A percentile compares a stretch with the other conserved stretches of the same genome.
These are phyloP conservation scores for Helicoverpa armigera DNA, from an alignment of 1,140 invertebrate species.

Conservation along the genomic window DNA sequence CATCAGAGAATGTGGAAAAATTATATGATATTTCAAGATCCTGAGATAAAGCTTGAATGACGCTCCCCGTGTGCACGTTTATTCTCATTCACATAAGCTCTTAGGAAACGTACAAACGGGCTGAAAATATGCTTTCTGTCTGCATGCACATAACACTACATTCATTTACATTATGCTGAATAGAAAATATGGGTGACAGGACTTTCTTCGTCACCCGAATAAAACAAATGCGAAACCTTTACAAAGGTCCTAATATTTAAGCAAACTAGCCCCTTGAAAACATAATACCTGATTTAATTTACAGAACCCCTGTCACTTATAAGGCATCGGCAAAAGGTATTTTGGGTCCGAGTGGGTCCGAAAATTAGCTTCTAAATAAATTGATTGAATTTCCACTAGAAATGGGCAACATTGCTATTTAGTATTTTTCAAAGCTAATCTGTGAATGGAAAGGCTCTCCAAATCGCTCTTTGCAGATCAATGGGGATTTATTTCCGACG, in stretches of 20 bases:
- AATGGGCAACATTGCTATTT: constrained; percentile 15
- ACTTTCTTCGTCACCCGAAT: not conserved
- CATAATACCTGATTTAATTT: not conserved
- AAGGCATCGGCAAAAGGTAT: not conserved
- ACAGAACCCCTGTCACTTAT: constrained; percentile 10
- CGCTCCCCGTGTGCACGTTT: not conserved
- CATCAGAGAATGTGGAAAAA: not conserved
- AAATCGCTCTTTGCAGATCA: constrained; percentile 5
- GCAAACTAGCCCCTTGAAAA: not conserved
- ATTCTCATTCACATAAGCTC: not conserved
- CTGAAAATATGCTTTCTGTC: too few relatives aligned
- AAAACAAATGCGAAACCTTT: not conserved
- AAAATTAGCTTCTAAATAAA: not conserved
- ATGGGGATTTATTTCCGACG: constrained; percentile 21
- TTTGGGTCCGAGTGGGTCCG: not conserved
- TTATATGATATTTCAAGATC: too few relatives aligned
- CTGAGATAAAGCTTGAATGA: not conserved
- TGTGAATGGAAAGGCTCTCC: not conserved
- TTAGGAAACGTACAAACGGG: too few relatives aligned
- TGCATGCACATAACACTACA: too few relatives aligned
- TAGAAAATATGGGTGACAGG: not conserved
- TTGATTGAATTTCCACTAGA: constrained; percentile 47
- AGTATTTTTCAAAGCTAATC: constrained; percentile 12
- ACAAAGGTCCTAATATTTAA: not conserved
- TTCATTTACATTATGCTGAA: too few relatives aligned